Evolutionary conservation across 2,888 invertebrate species (phyloP), one percentile per base, ranked within the genome.

Genomic region (Rhogogaster chlorosoma): DNA sequence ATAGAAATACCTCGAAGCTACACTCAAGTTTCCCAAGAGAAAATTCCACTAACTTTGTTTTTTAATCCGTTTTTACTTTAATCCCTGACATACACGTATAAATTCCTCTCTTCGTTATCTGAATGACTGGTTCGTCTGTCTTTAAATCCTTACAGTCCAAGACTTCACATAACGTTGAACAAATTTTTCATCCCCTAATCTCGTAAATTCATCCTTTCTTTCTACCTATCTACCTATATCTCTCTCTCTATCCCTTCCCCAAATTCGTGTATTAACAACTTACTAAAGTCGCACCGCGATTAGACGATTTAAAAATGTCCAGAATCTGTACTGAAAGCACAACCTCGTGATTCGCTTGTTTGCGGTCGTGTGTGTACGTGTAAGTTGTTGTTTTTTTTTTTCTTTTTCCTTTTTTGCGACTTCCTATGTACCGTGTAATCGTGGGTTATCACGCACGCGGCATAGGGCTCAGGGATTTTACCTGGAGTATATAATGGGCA

Each of bases 371-470:
- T 5, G 9, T 22, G 0, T n/a, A 7, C 22, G 10, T n/a, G 22
- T 12, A 1, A 5, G 29, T 36, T 7, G 10, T 32, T 70, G 3
- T 32, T 3, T 18, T 9, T 32, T 4, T 70, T n/a, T 26, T 70
- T n/a, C 9, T 15, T 18, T 36, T 70, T 70, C 5, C n/a, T 70
- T 29, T 18, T 29, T 70, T 70, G 36, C 32, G 26, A 73, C 42
- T n/a, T 73, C 42, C 67, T 67, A 67, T 32, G 22, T 73, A 73
- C 71, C 71, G 42, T 73, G 71, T 73, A 73, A 73, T 42, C 71
- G 71, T 73, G 71, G 38, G 22, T 73, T 73, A 42, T 73, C 71
- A 73, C 71, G 71, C 71, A 73, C 71, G 38, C 71, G 38, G 71
- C 71, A 73, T 73, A 73, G 32, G 32, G 42, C n/a, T 42, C 42